These are phyloP conservation scores for Oreochromis aureus DNA, from an alignment of 2,113 vertebrate species.

Conservation along the genomic window DNA sequence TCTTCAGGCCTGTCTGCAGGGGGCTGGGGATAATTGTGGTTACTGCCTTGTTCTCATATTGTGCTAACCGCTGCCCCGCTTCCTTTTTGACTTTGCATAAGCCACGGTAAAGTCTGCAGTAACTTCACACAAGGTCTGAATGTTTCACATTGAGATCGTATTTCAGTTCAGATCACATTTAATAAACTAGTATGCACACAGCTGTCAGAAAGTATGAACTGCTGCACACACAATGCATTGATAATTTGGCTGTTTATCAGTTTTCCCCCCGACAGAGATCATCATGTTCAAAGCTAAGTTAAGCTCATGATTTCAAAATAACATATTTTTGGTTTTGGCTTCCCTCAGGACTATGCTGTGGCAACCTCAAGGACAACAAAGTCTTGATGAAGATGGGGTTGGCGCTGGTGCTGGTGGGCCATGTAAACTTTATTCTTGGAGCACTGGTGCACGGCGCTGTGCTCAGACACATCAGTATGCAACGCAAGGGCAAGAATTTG, in stretches of 20 bases:
- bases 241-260: not conserved
- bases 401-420: slow-evolving; percentile 83
- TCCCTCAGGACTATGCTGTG: slow-evolving; percentile 61
- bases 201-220: not conserved
- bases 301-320: not conserved
- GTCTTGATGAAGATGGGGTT: slow-evolving; percentile 90
- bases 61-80: not conserved
- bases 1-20: not conserved
- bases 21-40: not conserved
- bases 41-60: not conserved
- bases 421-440: slow-evolving; percentile 81
- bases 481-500: slow-evolving; percentile 51
- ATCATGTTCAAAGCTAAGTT: not conserved
- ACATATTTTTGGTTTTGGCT: not conserved
- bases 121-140: not conserved
- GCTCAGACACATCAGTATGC: slow-evolving; percentile 75
- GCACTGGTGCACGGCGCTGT: slow-evolving; percentile 80
- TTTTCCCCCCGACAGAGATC: rapidly evolving
- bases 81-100: not conserved
- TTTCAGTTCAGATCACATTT: not conserved
- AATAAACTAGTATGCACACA: not conserved
- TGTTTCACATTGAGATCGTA: not conserved
- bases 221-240: rapidly evolving
- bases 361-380: slow-evolving; percentile 72
- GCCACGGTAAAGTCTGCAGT: not conserved